Base-by-base conservation (phyloP, 1,140 invertebrate species). In the Ceratoteleas bidentatus region DNA sequence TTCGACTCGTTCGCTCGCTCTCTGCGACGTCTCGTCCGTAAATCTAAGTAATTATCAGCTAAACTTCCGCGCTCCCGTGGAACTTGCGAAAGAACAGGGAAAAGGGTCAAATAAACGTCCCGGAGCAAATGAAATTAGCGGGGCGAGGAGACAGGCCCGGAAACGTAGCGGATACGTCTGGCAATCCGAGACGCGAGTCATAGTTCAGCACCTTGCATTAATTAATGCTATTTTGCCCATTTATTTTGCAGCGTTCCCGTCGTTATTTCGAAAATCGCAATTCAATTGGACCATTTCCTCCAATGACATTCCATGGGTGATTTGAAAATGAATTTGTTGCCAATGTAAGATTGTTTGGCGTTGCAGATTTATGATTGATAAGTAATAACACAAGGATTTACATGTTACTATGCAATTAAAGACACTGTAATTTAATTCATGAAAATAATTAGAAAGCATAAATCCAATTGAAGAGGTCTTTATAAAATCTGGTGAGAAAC, bases 31-130 rank as follows among this genome's bases (percentile, higher is more conserved):
- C 84, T 86, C 86, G 76, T 85, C 83, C 85, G 87, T 89, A 88
- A 90, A 90, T 91, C 87, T 88, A 88, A 87, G 88, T 91, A 91
- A 91, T 91, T 91, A 91, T 88, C 88, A 88, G 87, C 84, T 85
- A 87, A 90, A 90, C 83, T 90, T 90, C 74, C 73, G 49, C 76
- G 76, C 66, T 81, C 52, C 68, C 81, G 84, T 82, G 84, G 76
- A 88, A 86, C 84, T 87, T 66, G 58, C 70, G 64, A 77, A 69
- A 77, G 65, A 80, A 66, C 38, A 80, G 70, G 68, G 58, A 77
- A 85, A 83, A 83, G 77, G 84, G 80, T 83, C 80, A 83, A 85
- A 80, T 83, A 76, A 83, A 78, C 73, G 68, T 68, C 66, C 45
- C 40, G 77, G 14, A 72, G 76, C 49, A 73, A 84, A 84, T 84